phyloP scores from a whole-genome alignment of 2,888 invertebrate species.

The Polydrusus cervinus region DNA sequence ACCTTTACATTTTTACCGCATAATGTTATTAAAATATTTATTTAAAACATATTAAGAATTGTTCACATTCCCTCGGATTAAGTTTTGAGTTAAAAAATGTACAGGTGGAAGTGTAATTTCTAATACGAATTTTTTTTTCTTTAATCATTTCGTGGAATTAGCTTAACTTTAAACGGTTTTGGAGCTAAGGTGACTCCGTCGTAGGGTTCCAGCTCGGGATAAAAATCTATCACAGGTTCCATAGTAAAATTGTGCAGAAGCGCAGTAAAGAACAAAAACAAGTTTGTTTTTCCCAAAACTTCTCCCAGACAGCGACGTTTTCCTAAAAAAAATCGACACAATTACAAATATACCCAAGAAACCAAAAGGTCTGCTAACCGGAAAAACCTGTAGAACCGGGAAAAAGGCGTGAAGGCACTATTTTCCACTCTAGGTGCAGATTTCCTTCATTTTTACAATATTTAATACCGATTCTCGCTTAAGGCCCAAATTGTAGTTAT shows the following conservation, averaged over 20 bases:
- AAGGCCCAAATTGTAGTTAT: too few species aligned
- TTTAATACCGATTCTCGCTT: too few species aligned
- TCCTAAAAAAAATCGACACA: constrained; percentile 74
- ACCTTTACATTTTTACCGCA: too few species aligned
- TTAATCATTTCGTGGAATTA: constrained; percentile 54
- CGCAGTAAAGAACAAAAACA: constrained; percentile 76
- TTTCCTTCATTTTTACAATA: too few species aligned
- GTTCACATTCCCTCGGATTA: too few species aligned
- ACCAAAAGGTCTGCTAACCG: too few species aligned
- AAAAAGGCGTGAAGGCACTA: too few species aligned
- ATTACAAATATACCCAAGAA: too few species aligned
- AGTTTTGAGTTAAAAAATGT: neutral
- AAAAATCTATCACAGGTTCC: constrained; percentile 61
- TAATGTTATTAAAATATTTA: too few species aligned
- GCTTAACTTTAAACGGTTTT: constrained; percentile 64
- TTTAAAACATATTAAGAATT: too few species aligned
- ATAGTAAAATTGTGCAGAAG: constrained; percentile 74
- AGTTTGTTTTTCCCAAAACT: constrained; percentile 76
- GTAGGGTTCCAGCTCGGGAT: constrained; percentile 61
- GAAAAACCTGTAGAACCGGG: too few species aligned
- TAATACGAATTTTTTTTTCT: neutral
- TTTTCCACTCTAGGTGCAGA: too few species aligned
- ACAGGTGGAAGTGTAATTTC: neutral
- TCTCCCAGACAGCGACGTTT: constrained; percentile 80
- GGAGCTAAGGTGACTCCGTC: constrained; percentile 69